These are phyloP conservation scores for Genyomyrus donnyi DNA, from an alignment of 2,113 vertebrate species.

Conservation along the genomic window DNA sequence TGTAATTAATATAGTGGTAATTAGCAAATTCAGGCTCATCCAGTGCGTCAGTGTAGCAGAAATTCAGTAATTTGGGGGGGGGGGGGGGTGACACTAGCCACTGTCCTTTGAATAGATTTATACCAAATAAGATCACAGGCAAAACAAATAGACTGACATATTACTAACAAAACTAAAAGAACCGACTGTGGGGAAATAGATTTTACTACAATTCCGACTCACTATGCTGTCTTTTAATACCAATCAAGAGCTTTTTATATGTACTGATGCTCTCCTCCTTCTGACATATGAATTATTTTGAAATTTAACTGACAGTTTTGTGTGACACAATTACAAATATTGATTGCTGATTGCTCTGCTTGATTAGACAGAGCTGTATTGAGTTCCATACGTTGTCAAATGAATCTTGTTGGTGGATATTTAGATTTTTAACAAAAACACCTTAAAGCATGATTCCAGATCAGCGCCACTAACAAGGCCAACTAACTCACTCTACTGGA, in stretches of 20 bases:
- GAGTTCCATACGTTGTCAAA: not conserved
- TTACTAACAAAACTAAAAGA: not conserved
- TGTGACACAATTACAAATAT: not conserved
- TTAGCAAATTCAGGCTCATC: slow-evolving; percentile 2
- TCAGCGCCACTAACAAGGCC: not conserved
- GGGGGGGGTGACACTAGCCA: too few species aligned
- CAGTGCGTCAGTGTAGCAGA: not conserved
- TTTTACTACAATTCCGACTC: not conserved
- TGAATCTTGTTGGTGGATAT: not conserved
- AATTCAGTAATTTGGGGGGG: not conserved
- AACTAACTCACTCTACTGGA: not conserved
- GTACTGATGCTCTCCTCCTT: not conserved
- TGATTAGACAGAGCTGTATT: not conserved
- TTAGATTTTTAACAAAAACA: not conserved
- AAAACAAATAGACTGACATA: not conserved
- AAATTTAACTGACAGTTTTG: not conserved
- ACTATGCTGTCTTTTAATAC: not conserved
- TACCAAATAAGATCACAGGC: too few species aligned
- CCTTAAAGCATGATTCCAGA: not conserved
- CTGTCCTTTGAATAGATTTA: too few species aligned
- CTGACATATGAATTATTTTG: not conserved
- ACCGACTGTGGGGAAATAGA: not conserved
- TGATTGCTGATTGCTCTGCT: not conserved
- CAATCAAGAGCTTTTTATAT: not conserved
- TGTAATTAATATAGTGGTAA: not conserved